Evolutionary conservation across 2,888 invertebrate species (phyloP), one percentile per base, ranked within the genome.

Genomic region (Phragmatobia fuliginosa): DNA sequence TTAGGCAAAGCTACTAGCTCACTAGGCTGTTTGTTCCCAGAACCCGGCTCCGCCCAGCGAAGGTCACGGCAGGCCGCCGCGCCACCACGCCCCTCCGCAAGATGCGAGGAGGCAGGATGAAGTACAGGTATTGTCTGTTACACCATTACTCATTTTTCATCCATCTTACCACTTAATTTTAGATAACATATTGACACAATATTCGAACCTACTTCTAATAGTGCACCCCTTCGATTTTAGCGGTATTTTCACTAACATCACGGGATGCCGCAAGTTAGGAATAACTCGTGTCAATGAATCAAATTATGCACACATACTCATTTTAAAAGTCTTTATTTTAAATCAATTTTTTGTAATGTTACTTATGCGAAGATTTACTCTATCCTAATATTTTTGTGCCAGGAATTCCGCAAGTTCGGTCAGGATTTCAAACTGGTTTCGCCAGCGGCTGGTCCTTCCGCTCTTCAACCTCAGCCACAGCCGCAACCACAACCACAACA

Each of bases 321-420:
- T 14, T 1, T 36, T 10, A 36, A 36, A 7, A 36, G 11, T 6
- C 36, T 14, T 38, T 38, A 38, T 14, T 2, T 38, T 7, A 38
- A 14, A 16, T 4, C 3, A 45, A 7, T 45, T 45, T 45, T 45
- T 21, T 1, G 21, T 7, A 14, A 10, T 18, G 21, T 21, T 6
- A 45, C 21, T 5, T 8, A 0, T 8, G 21, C 21, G 10, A 49
- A 49, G 10, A 21, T 25, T 52, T 49, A 49, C 49, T 49, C 3
- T 25, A 52, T 52, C 11, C 14, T 28, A 28, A 1, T 38, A n/a
- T 45, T n/a, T 52, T 52, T 33, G 6, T 25, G 59, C 1, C 87
- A 96, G 91, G 97, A 98, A 72, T 89, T 98, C 68, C 96, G 97
- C 78, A 97, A 97, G 86, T 98, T 98, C 90, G 96, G 97, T 0